Conservation (phyloP, 1,140 invertebrate genomes). For the Lerema accius region DNA sequence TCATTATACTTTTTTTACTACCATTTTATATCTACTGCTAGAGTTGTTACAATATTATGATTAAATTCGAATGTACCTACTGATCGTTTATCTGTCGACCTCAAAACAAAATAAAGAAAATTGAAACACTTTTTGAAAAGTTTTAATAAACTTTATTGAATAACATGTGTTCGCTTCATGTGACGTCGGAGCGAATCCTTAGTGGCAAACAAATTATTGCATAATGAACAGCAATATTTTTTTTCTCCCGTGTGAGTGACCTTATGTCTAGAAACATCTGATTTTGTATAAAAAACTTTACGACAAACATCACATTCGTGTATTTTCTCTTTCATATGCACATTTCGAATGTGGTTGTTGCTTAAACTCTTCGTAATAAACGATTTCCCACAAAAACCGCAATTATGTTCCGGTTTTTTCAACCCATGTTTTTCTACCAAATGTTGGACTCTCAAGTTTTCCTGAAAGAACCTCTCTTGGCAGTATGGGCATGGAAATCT, state of each 20-base stretch:
- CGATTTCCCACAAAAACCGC: slow-evolving; percentile 55
- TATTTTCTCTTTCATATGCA: slow-evolving; percentile 69
- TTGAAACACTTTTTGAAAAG: too few relatives aligned
- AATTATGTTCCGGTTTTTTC: slow-evolving; percentile 56
- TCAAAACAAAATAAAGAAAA: too few relatives aligned
- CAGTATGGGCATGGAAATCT: slow-evolving; percentile 69
- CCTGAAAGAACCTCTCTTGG: slow-evolving; percentile 62
- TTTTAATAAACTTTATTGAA: slow-evolving; percentile 19
- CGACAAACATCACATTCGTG: slow-evolving; percentile 68
- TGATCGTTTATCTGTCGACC: too few relatives aligned
- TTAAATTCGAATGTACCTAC: too few relatives aligned
- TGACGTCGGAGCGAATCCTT: slow-evolving; percentile 69
- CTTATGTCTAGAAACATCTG: slow-evolving; percentile 57
- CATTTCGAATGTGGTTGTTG: slow-evolving; percentile 66
- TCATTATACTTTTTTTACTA: too few relatives aligned
- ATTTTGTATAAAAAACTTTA: slow-evolving; percentile 66
- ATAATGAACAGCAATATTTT: slow-evolving; percentile 55
- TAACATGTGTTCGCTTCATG: slow-evolving; percentile 54
- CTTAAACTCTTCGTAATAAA: slow-evolving; percentile 66
- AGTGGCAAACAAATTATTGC: slow-evolving; percentile 58
- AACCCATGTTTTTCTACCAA: slow-evolving; percentile 69
- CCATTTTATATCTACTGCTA: too few relatives aligned
- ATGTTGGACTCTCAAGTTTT: slow-evolving; percentile 58
- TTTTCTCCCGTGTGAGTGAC: slow-evolving; percentile 70
- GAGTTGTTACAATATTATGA: too few relatives aligned